phyloP scores from a whole-genome alignment of 2,888 invertebrate genomes.

The Neoitamus cyanurus region DNA sequence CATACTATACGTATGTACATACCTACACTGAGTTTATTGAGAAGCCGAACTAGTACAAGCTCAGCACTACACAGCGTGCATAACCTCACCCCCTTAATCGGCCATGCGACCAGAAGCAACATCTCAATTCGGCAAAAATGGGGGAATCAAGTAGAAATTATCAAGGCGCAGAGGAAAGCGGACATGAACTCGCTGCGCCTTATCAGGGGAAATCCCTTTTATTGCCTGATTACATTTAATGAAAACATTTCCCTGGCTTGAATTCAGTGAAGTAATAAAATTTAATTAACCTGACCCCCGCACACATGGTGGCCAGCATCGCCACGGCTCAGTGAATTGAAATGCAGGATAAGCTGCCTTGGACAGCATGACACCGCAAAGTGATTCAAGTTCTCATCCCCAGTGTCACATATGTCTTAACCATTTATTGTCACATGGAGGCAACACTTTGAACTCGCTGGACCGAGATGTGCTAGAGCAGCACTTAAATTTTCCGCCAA shows the following conservation, averaged over 20 bases:
- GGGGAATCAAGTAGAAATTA: background rate
- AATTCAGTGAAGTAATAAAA: slow-evolving; percentile 9
- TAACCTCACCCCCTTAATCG: background rate
- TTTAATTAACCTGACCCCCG: background rate
- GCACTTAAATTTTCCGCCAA: slow-evolving; percentile 39
- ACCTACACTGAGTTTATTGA: background rate
- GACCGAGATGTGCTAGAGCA: background rate
- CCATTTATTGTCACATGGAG: slow-evolving; percentile 8
- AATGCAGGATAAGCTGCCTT: slow-evolving; percentile 11
- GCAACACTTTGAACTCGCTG: slow-evolving; percentile 15
- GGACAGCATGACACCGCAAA: slow-evolving; percentile 28
- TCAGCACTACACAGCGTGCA: background rate
- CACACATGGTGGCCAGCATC: background rate
- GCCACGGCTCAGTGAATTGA: background rate
- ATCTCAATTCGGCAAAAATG: background rate
- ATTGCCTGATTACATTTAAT: background rate
- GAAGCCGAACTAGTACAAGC: background rate
- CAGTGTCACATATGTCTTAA: slow-evolving; percentile 12
- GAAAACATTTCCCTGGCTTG: background rate
- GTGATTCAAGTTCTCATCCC: slow-evolving; percentile 17
- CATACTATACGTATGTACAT: background rate
- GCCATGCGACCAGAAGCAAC: background rate
- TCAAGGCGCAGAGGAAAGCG: background rate
- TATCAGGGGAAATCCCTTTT: background rate
- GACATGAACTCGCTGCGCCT: background rate